Evolutionary conservation across 2,888 invertebrate genomes (phyloP), one percentile per base, ranked within the genome.

Genomic region (Macroteleia sp.): DNA sequence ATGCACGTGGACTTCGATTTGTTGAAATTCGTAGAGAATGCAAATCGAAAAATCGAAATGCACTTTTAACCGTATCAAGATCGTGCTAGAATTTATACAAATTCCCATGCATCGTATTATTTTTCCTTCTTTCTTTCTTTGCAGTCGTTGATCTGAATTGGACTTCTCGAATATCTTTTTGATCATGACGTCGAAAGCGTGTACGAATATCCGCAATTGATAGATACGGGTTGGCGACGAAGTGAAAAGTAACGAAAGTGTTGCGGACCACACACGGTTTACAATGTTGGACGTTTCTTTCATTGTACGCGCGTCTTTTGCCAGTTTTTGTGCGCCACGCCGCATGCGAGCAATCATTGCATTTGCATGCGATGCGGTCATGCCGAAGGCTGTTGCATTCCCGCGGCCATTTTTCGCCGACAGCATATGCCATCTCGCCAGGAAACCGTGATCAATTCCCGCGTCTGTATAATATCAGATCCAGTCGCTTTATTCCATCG

Each of bases 311-410:
- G 57, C 46, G 25, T 59, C 39, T 50, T 14, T 36, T 59, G 9
- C 32, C 42, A 57, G 52, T 67, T 75, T 64, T 70, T 69, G 67
- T 41, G 30, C 57, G 36, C n/a, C n/a, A 5, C 36, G 52, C 64
- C 57, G 67, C 76, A 70, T 69, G 76, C 76, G 64, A 76, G 50
- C 42, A 62, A 64, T 76, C 70, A 59, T 64, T 52, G 57, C 39
- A 76, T 70, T 76, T 69, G 76, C 76, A 76, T 76, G 70, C 57
- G 57, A 69, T 75, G 67, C 34, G 75, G 67, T 75, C 34, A 70
- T 69, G 56, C 75, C 69, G 67, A 76, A 76, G 67, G 75, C 22
- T 62, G 52, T 20, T 61, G 39, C 67, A 44, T 61, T 56, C 48
- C 36, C 41, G 66, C 59, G 46, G 74, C 74, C 50, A 67, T 36